Conservation (phyloP, 2,888 invertebrate genomes). For the Pseudanteris insignis region DNA sequence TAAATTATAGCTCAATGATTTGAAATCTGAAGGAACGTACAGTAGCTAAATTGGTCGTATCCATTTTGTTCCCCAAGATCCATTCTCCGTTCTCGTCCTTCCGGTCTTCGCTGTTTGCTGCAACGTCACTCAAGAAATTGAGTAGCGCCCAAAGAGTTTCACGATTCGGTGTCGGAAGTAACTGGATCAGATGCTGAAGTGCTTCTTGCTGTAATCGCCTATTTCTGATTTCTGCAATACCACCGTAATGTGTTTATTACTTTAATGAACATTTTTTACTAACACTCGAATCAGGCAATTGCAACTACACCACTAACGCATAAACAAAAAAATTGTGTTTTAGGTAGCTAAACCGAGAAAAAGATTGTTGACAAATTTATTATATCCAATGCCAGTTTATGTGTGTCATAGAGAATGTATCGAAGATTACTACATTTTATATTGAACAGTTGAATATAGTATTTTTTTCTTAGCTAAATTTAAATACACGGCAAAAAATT, state of each 20-base stretch:
- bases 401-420: no score
- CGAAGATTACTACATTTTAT: no score
- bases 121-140: constrained; percentile 82
- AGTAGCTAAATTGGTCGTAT: constrained; percentile 89
- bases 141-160: constrained; percentile 88
- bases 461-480: no score
- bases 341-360: no score
- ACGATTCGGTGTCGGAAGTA: constrained; percentile 86
- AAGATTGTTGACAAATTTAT: no score
- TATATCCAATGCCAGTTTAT: no score
- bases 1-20: no score
- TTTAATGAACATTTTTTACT: no score
- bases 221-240: constrained; percentile 78
- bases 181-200: constrained; percentile 82
- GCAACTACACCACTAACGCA: no score
- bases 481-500: no score
- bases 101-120: constrained; percentile 76
- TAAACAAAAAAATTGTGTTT: no score
- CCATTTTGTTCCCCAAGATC: constrained; percentile 90
- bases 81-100: constrained; percentile 71
- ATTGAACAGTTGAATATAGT: no score
- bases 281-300: neutral
- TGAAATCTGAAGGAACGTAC: constrained; percentile 51
- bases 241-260: neutral
- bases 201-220: constrained; percentile 84